phyloP scores from a whole-genome alignment of 2,113 vertebrate genomes.

The Seriola aureovittata region DNA sequence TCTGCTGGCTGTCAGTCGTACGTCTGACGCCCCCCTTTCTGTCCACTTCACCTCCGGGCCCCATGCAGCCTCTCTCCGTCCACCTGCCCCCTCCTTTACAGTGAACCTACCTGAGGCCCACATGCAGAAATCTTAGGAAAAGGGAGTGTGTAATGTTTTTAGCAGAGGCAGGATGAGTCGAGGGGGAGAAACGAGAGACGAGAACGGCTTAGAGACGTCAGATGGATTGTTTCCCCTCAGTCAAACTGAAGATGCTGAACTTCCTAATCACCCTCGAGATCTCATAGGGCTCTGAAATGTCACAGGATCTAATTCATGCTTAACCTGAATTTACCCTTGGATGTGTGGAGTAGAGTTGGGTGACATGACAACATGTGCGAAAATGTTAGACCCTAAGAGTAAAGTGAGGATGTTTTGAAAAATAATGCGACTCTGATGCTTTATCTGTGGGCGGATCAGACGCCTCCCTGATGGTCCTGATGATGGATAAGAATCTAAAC shows the following conservation, averaged over 20 bases:
- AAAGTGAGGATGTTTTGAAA: neutral
- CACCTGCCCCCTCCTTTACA: conserved; percentile 25
- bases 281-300: conserved; percentile 6
- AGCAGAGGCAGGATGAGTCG: neutral
- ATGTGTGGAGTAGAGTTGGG: neutral
- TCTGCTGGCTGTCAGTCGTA: conserved; percentile 75
- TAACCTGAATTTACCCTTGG: conserved; percentile 5
- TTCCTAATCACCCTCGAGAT: neutral
- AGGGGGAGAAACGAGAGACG: conserved; percentile 29
- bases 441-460: neutral
- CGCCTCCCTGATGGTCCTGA: neutral
- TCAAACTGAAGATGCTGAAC: conserved; percentile 19
- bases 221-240: conserved; percentile 40
- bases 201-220: conserved; percentile 16
- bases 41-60: conserved; percentile 55
- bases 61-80: conserved; percentile 49
- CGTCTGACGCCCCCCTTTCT: conserved; percentile 54
- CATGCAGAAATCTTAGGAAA: conserved; percentile 19
- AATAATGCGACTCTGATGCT: neutral
- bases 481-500: neutral
- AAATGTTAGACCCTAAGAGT: neutral
- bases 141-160: conserved; percentile 1
- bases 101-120: neutral
- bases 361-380: neutral
- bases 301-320: neutral